These are phyloP conservation scores for Eulemur mongoz DNA, from an alignment of 2,797 vertebrate genomes.

Conservation along the genomic window DNA sequence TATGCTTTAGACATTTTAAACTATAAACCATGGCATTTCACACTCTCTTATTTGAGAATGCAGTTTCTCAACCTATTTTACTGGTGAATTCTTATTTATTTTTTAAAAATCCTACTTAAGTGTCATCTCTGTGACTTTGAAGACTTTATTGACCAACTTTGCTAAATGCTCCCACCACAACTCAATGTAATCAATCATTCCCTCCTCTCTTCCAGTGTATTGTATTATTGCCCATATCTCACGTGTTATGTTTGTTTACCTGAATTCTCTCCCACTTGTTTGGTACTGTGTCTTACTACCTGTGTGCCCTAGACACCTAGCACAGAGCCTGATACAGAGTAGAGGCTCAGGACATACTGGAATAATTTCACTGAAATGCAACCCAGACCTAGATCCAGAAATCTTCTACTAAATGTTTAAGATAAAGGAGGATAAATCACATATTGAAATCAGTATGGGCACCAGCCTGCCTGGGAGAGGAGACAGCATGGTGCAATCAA, in stretches of 20 bases:
- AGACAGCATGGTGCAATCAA: not conserved
- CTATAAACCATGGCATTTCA: not conserved
- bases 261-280: not conserved
- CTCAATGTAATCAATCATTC: not conserved
- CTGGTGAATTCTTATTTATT: not conserved
- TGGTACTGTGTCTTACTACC: not conserved
- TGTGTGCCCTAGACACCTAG: not conserved
- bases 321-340: not conserved
- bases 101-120: not conserved
- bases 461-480: not conserved
- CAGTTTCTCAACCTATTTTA: constrained; percentile 4
- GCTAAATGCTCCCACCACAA: not conserved
- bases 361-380: not conserved
- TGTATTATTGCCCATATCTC: not conserved
- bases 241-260: not conserved
- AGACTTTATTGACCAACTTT: not conserved
- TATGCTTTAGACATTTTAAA: not conserved
- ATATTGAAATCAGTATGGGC: not conserved
- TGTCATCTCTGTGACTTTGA: not conserved
- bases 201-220: not conserved
- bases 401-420: not conserved
- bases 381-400: not conserved
- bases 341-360: not conserved
- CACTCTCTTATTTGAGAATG: not conserved
- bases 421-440: not conserved